A percentile compares a stretch with the other conserved stretches of the same genome.
phyloP scores from a whole-genome alignment of 2,888 invertebrate species.

The Dryocosmus kuriphilus region DNA sequence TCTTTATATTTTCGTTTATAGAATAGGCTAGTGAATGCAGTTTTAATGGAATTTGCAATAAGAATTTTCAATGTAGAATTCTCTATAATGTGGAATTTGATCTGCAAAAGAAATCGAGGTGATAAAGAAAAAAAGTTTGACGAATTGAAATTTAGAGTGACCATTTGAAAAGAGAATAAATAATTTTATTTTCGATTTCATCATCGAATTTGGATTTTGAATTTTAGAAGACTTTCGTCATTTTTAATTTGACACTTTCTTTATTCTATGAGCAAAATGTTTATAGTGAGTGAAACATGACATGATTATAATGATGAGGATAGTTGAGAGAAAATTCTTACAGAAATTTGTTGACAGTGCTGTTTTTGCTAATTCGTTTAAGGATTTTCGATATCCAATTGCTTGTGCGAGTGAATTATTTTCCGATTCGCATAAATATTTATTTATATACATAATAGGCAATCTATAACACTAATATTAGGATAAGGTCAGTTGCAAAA shows the following conservation, averaged over 20 bases:
- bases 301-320: not conserved
- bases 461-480: conserved; percentile 14
- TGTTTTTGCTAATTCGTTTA: conserved; percentile 18
- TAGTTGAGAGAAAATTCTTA: conserved; percentile 13
- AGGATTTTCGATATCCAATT: conserved; percentile 1
- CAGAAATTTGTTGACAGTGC: conserved; percentile 16
- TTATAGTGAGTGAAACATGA: conserved; percentile 18
- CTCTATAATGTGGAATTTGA: not conserved
- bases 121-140: not conserved
- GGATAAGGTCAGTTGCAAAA: conserved; percentile 14
- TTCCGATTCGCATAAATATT: conserved; percentile 29
- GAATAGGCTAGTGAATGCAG: conserved; percentile 16
- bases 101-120: not conserved
- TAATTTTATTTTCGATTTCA: not conserved
- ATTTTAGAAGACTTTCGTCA: not conserved
- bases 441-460: conserved; percentile 14
- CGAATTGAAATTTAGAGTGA: not conserved
- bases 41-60: conserved; percentile 6
- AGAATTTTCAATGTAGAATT: conserved; percentile 14
- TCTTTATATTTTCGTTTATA: conserved; percentile 24
- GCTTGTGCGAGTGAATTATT: conserved; percentile 13
- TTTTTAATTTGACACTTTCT: not conserved
- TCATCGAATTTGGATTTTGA: not conserved
- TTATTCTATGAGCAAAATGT: not conserved
- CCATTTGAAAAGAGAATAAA: not conserved